phyloP scores from a whole-genome alignment of 2,113 vertebrate genomes.

The Mionectes macconnelli region DNA sequence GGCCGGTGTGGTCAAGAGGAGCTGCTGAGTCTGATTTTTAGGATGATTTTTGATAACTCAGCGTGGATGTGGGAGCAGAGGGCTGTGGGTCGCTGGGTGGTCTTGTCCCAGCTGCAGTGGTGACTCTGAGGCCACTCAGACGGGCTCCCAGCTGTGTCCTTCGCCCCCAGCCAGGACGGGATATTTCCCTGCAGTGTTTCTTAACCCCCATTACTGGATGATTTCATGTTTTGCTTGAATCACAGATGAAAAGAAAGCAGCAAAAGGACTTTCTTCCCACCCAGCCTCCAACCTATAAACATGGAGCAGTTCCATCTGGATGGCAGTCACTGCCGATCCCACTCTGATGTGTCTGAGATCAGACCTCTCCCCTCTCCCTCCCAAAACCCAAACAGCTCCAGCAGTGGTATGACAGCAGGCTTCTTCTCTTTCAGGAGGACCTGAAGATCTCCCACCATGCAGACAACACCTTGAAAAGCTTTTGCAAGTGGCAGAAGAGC shows the following conservation, averaged over 20 bases:
- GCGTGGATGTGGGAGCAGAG: accelerated
- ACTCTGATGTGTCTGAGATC: background rate
- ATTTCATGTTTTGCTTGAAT: background rate
- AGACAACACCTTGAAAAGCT: conserved; percentile 91
- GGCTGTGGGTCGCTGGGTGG: background rate
- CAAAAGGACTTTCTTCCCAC: background rate
- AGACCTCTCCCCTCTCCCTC: background rate
- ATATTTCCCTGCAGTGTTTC: background rate
- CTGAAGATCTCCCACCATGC: conserved; percentile 94
- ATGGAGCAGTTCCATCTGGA: background rate
- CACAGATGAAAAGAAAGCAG: background rate
- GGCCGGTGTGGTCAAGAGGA: accelerated
- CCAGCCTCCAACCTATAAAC: background rate
- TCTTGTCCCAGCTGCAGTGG: background rate
- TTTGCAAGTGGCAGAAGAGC: conserved; percentile 96
- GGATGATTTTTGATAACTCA: accelerated
- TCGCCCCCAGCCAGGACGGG: background rate
- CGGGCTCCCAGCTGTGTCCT: background rate
- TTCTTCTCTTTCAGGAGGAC: conserved; percentile 77
- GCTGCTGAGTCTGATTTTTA: background rate
- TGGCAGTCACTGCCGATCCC: background rate
- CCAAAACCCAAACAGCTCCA: background rate
- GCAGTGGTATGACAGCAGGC: background rate
- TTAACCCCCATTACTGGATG: background rate
- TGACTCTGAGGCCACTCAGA: background rate